These are phyloP conservation scores for Ictalurus punctatus DNA, from an alignment of 2,113 vertebrate species.

Conservation along the genomic window DNA sequence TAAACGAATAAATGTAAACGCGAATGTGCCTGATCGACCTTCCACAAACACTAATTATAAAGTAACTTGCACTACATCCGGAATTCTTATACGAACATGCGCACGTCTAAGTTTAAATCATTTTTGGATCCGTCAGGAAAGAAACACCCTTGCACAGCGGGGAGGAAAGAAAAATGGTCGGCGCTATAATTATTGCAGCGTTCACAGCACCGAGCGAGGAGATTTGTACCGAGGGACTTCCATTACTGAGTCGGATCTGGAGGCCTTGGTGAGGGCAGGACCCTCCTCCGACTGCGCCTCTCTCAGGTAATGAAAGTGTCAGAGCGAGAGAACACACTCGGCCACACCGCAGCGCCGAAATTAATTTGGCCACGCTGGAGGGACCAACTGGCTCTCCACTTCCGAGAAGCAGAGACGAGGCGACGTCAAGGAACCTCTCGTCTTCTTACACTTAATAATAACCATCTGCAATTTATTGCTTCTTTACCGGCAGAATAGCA, in stretches of 20 bases:
- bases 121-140: neutral
- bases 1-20: no score
- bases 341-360: conserved; percentile 52
- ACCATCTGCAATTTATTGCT: neutral
- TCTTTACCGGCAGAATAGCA: neutral
- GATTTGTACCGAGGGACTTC: conserved; percentile 19
- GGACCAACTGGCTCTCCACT: conserved; percentile 52
- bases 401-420: conserved; percentile 23
- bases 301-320: conserved; percentile 63
- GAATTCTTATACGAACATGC: neutral
- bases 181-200: conserved; percentile 23
- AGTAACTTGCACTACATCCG: no score
- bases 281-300: conserved; percentile 55
- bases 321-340: conserved; percentile 49
- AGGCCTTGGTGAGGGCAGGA: conserved; percentile 44
- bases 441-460: conserved; percentile 14
- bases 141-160: neutral
- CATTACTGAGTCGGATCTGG: conserved; percentile 22
- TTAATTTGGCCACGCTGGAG: conserved; percentile 57
- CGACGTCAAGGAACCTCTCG: neutral
- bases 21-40: neutral
- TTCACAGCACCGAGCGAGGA: neutral
- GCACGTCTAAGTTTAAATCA: neutral
- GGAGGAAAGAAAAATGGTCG: conserved; percentile 16
- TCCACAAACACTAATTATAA: neutral